Evolutionary conservation across 1,140 invertebrate species (phyloP).

Genomic region (Eubasilissa regina): DNA sequence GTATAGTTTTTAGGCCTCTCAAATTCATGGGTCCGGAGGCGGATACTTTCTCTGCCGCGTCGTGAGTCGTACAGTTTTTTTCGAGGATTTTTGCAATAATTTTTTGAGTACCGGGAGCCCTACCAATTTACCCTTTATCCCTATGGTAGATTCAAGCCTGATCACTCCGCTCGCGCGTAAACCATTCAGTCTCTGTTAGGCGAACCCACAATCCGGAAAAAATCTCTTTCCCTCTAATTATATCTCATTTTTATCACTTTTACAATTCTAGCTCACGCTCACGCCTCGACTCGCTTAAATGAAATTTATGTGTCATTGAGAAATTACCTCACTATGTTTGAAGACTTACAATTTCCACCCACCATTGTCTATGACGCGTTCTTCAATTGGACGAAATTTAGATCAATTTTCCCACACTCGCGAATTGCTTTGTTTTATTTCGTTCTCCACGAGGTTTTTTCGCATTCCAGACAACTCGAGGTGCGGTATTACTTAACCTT

Average conservation of each 20-base stretch:
- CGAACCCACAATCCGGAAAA: conserved; percentile 3
- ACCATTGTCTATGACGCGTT: background rate
- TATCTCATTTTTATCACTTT: conserved; percentile 20
- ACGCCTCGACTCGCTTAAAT: background rate
- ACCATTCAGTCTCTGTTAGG: background rate
- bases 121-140: no score
- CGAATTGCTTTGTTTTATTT: no score
- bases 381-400: background rate
- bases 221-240: background rate
- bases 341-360: conserved; percentile 18
- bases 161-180: background rate
- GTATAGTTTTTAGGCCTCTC: no score
- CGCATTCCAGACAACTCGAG: no score
- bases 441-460: no score
- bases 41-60: no score
- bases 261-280: background rate
- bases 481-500: no score
- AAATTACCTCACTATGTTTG: conserved; percentile 5
- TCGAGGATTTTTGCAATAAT: no score
- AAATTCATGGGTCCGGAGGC: no score
- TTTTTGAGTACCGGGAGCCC: no score
- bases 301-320: conserved; percentile 14
- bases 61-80: no score
- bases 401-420: background rate
- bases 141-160: no score